phyloP scores from a whole-genome alignment of 2,113 vertebrate species.

The Noctilio leporinus region DNA sequence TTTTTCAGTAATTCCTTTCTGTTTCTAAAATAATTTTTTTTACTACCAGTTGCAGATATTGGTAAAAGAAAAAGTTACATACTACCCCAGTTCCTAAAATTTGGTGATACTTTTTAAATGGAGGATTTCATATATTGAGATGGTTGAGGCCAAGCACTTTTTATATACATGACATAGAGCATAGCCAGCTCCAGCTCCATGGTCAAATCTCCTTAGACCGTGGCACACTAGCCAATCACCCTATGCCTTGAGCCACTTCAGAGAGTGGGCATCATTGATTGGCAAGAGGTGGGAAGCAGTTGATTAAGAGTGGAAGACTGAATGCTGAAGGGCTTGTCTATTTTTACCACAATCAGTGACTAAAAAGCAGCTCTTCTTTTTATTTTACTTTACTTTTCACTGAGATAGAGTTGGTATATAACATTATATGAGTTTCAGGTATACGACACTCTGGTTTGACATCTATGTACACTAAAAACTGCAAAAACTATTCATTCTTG shows the following conservation, averaged over 20 bases:
- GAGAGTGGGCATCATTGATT: background rate
- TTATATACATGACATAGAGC: background rate
- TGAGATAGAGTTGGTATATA: background rate
- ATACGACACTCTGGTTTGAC: background rate
- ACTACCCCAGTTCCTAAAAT: background rate
- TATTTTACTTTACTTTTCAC: background rate
- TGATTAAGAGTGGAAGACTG: background rate
- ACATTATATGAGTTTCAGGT: background rate
- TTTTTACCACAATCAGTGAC: background rate
- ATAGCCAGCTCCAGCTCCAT: background rate
- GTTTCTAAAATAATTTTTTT: background rate
- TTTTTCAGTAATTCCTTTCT: background rate
- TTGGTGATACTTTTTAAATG: background rate
- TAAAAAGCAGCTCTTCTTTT: background rate
- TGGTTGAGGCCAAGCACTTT: background rate
- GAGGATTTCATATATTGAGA: background rate
- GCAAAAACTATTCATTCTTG: background rate
- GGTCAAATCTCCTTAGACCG: background rate
- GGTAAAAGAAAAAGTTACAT: background rate
- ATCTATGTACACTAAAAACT: background rate
- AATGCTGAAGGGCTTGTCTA: background rate
- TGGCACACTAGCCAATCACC: rapidly evolving
- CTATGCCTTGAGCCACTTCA: background rate
- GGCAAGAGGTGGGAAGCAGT: background rate
- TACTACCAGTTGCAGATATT: background rate